Conservation (phyloP, 2,797 vertebrate species). For the Centroberyx gerrardi region DNA sequence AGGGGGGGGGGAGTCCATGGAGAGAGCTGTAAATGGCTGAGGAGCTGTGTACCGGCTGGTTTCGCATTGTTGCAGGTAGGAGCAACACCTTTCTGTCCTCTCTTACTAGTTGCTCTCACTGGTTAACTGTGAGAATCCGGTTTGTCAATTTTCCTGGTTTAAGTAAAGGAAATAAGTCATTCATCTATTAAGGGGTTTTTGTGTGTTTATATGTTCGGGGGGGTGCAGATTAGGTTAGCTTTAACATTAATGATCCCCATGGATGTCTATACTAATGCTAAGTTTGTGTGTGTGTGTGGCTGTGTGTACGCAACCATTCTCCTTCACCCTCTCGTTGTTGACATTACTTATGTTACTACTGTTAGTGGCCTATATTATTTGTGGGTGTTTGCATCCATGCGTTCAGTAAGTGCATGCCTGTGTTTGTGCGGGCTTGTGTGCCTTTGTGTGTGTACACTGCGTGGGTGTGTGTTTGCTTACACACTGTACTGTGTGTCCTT, state of each 20-base stretch:
- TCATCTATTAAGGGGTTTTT: background rate
- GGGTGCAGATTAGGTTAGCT: background rate
- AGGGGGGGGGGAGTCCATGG: constrained; percentile 42
- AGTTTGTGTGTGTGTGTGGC: background rate
- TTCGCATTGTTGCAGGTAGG: constrained; percentile 76
- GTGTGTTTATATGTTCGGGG: background rate
- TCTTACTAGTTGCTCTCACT: background rate
- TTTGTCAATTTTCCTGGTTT: background rate
- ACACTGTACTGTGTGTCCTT: background rate
- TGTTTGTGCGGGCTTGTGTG: background rate
- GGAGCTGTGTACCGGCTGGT: constrained; percentile 78
- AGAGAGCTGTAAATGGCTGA: constrained; percentile 76
- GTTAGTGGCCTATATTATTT: no score
- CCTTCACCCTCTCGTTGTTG: background rate
- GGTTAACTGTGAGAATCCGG: background rate
- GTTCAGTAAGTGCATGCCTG: background rate
- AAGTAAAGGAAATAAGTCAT: no score
- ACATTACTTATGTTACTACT: no score
- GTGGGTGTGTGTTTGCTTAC: background rate
- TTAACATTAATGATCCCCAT: background rate
- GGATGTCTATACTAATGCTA: background rate
- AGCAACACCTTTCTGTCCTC: constrained; percentile 20
- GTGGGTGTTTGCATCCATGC: background rate
- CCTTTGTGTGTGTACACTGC: background rate
- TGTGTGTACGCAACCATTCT: background rate